Evolutionary conservation across 1,140 invertebrate genomes (phyloP), one percentile per base, ranked within the genome.

Genomic region (Cecropterus lyciades): DNA sequence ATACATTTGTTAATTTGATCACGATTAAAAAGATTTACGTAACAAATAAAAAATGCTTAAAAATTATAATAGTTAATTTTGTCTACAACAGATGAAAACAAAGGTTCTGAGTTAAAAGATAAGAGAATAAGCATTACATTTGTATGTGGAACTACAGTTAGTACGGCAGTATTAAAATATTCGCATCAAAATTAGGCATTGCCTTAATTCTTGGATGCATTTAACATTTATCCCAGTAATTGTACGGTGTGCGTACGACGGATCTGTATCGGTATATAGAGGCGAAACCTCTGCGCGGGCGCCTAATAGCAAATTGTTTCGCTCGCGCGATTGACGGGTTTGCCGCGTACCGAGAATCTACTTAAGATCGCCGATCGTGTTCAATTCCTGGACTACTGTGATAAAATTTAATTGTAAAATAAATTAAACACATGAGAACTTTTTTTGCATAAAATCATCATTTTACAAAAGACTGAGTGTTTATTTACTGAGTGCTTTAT

Each of bases 231-330:
- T 63, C 51, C 69, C 8, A 52, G 49, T 59, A 65, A 56, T 55
- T 55, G 56, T 24, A 33, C 37, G 43, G 45, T 48, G 49, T 53
- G 16, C 16, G 20, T 37, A 33, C 48, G 60, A 52, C 30, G 24
- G 46, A 69, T 62, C 43, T 53, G 62, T 52, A 60, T 65, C 65
- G 75, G 70, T 85, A 87, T 87, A 87, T 83, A 87, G 80, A 75
- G 71, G 68, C 59, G 65, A 46, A 67, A 65, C 9, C 43, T 14
- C 10, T 67, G 75, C 82, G 84, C 77, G 82, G 57, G 57, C 80
- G 80, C 71, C 69, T 79, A 73, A 77, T 82, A 77, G 72, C 63
- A 72, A 66, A 65, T 59, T 70, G 71, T 68, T 46, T 45, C 56
- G 70, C 46, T 62, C 64, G 70, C 77, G 74, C 69, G 72, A 24